Evolutionary conservation across 2,888 invertebrate species (phyloP), one percentile per base, ranked within the genome.

Genomic region (Xestia xanthographa): DNA sequence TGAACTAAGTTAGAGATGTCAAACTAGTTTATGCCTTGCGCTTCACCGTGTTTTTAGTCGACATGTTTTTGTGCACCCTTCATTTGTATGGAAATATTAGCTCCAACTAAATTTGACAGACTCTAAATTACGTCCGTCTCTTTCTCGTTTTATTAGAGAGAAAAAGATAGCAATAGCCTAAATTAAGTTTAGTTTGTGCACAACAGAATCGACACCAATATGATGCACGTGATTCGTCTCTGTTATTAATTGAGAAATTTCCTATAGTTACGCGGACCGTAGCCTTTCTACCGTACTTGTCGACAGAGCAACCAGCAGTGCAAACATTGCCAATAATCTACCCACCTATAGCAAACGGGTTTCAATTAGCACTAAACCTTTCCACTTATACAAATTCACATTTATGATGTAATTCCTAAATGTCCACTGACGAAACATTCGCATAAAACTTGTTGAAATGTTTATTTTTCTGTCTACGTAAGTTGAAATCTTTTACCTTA

Each of bases 271-370:
- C 38, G n/a, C n/a, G 2, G 20, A 6, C 5, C 22, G 34, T 62
- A 22, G 8, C 0, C 63, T 38, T 4, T 38, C 14, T 63, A 43
- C 5, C 2, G 26, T 29, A 12, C 43, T 43, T 29, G 38, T n/a
- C 14, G 1, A 43, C 17, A 9, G 8, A 5, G 17, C 17, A 22
- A 26, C 11, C 1, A 17, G 20, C n/a, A 53, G n/a, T 20, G 26
- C 22, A 41, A 62, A 65, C 29, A 65, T 77, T n/a, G n/a, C 41
- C 14, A 41, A n/a, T 20, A 48, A 14, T 12, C 8, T 20, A 29
- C 20, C 5, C 17, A 45, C 5, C 9, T 62, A 22, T 34, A 34
- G 14, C 45, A 41, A 78, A 76, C 79, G 50, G 48, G 72, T 76
- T 79, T 76, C 17, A 34, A 60, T 43, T 26, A 34, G 34, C 26